Base-by-base conservation (phyloP, 2,888 invertebrate species). In the Drepanosiphum platanoidis region DNA sequence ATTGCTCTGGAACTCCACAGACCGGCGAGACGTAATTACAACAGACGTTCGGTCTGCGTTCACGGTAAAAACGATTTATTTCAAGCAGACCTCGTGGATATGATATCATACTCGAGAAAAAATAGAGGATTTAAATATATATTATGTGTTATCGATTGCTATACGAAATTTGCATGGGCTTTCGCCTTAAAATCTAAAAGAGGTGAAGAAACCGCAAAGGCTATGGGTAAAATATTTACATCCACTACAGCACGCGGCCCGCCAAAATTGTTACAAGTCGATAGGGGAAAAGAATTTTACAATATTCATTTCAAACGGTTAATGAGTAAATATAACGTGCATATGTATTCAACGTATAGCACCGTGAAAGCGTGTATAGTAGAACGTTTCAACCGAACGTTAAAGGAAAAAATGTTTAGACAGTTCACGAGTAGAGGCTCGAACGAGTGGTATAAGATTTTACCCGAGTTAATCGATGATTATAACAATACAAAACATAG, bases 71-170 rank as follows among this genome's bases (percentile, higher is more conserved):
- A 39, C 39, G 39, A 39, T 39, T 39, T 39, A 9, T 39, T 39
- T 39, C 58, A 58, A 22, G 58, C 58, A 11, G 58, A 58, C 7
- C 22, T 58, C 1, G 89, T 89, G 32, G 89, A 89, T 86, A 88
- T 90, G 89, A 86, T 86, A 42, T 80, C 87, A 32, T 89, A 88
- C 88, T 75, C 89, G 22, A 86, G 86, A 64, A 86, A 88, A 39
- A 90, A 90, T 87, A 89, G 88, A 34, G 88, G 88, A 5, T 88
- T 87, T 86, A 88, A 88, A 86, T 90, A 88, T 86, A 86, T 90
- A 68, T 87, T 90, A 84, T 88, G 89, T n/a, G 88, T 89, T 22
- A 90, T 90, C 68, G 89, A 90, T 87, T 87, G 87, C 36, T 90
- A 89, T 88, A 42, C 42, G 15, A 42, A 42, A 42, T 42, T 42